Base-by-base conservation (phyloP, 2,113 vertebrate genomes). In the Eubucco bourcierii region DNA sequence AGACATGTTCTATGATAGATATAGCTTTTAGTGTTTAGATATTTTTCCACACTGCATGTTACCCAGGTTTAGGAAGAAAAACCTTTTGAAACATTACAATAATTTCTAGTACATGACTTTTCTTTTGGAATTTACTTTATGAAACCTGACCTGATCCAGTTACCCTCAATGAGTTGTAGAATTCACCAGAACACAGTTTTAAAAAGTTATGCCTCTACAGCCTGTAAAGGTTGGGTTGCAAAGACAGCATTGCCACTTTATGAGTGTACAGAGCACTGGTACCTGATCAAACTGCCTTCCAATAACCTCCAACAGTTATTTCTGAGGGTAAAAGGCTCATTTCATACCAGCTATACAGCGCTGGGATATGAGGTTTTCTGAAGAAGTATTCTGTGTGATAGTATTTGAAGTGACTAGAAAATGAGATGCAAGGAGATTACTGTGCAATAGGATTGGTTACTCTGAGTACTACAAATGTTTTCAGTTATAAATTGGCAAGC, bases 401-500 rank as follows among this genome's bases (percentile, higher is more conserved):
- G 52, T 33, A 56, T 91, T 76, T 83, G 64, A 95, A 91, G 78
- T 84, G 78, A 84, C 78, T 96, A 56, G 59, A 23, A 95, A 92
- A 87, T 80, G 61, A 93, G 31, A n/a, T n/a, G 85, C 2, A 0
- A 60, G 60, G 17, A 90, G 41, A 90, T 80, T 94, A 39, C 60
- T 84, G 34, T 87, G 71, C 46, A 68, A 2, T 67, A 74, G 11
- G n/a, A 60, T 44, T 71, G 61, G 80, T 46, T 46, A 46, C 44
- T 46, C 13, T 41, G 15, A 41, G 14, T 15, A 41, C 41, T 41
- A 41, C 41, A 41, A 41, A 15, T 41, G 15, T 15, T 41, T 41
- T 41, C 41, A 15, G 41, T 41, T 41, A 41, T 15, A 15, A 13
- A 41, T 41, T 13, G 41, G 41, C 14, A 41, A 41, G 41, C 41